Base-by-base conservation (phyloP, 2,888 invertebrate species). In the Drosophila fulvimacula region DNA sequence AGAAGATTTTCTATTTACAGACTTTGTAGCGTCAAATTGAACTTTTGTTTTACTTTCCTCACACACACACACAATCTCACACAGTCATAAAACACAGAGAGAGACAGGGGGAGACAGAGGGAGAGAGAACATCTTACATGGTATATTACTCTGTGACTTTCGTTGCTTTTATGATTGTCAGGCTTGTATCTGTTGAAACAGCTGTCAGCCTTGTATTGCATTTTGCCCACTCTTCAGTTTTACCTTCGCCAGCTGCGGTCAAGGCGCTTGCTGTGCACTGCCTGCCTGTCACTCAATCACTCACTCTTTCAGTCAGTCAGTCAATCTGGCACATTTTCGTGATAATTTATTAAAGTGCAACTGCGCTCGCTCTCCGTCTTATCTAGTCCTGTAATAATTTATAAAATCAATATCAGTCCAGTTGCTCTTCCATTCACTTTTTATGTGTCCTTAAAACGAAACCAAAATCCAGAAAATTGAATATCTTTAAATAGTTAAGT, bases 11-110 rank as follows among this genome's bases (percentile, higher is more conserved):
- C 69, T 71, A 79, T 86, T 73, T 68, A 80, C 84, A 79, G 86
- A 83, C 86, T 83, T 88, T 88, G 82, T 74, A 79, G 88, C 83
- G 88, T 81, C 88, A 84, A 84, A 88, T 88, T 82, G 83, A 85
- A 80, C 81, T 84, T 84, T 87, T 85, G 75, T 79, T 83, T 66
- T 73, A 56, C 80, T 75, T 52, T 36, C 7, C 57, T 48, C 46
- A 63, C 60, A 44, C 52, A 62, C 51, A 51, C 21, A 30, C 30
- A 46, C 5, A 65, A 9, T 46, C 51, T 48, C 59, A 17, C 61
- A 46, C 48, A 36, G n/a, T n/a, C n/a, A n/a, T n/a, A n/a, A n/a
- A n/a, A n/a, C 21, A 48, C 11, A 32, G 30, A 64, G 51, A 62
- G 53, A 41, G 44, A 19, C 32, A 34, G 53, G 48, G 36, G n/a